A percentile compares a stretch with the other conserved stretches of the same genome.
phyloP scores from a whole-genome alignment of 2,113 vertebrate genomes.

The Crotalus viridis region DNA sequence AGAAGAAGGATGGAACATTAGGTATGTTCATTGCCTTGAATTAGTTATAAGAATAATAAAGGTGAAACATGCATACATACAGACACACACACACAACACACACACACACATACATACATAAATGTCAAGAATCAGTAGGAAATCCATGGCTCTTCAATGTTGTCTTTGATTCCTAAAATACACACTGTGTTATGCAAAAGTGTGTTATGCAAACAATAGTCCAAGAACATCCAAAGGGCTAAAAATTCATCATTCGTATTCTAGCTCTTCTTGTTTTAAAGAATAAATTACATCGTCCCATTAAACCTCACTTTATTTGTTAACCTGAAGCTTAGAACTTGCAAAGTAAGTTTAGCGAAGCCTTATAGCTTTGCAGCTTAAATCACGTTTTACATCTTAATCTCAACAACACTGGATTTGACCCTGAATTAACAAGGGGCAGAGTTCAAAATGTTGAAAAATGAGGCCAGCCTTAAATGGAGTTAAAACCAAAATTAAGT shows the following conservation, averaged over 20 bases:
- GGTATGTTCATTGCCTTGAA: background rate
- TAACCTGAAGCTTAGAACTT: background rate
- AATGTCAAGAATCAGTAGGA: background rate
- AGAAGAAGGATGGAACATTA: background rate
- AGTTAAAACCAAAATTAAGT: background rate
- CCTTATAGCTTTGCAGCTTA: background rate
- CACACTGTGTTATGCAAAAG: background rate
- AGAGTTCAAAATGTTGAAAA: conserved; percentile 16
- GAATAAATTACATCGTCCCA: background rate
- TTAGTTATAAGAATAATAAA: background rate
- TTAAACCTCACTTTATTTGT: background rate
- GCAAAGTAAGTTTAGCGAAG: background rate
- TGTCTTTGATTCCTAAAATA: background rate
- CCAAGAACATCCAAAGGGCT: background rate
- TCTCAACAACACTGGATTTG: background rate
- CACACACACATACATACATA: too few species aligned
- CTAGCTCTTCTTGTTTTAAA: background rate
- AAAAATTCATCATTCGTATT: too few species aligned
- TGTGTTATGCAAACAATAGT: too few species aligned
- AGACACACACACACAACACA: too few species aligned
- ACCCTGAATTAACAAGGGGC: background rate
- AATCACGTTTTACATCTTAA: background rate
- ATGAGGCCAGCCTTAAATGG: background rate
- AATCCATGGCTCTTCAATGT: background rate
- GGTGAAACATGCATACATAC: too few species aligned